These are phyloP conservation scores for Lutra lutra DNA, from an alignment of 2,797 vertebrate species.

Conservation along the genomic window DNA sequence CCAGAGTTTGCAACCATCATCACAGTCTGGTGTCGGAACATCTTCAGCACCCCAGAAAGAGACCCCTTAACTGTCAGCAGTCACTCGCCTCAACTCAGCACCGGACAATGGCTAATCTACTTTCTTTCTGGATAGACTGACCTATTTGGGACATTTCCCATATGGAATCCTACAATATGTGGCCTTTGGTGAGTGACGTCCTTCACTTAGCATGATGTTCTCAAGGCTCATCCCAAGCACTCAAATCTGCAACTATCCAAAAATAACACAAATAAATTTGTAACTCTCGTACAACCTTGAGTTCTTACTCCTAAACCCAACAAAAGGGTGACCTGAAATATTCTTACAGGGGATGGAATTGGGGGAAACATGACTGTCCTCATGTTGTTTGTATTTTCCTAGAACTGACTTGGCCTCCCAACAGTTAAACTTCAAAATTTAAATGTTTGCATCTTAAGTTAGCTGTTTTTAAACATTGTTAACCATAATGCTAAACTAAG, in stretches of 20 bases:
- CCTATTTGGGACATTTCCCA: neutral
- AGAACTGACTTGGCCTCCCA: slow-evolving; percentile 40
- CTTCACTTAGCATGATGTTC: neutral
- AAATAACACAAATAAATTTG: neutral
- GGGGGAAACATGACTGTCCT: neutral
- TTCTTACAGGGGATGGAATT: neutral
- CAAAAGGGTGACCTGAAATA: neutral
- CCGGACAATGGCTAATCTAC: neutral
- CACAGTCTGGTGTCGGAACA: neutral
- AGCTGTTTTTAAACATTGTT: slow-evolving; percentile 82
- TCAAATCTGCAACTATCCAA: neutral
- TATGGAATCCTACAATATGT: neutral
- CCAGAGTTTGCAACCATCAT: neutral
- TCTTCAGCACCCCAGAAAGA: neutral
- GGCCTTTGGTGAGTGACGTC: neutral
- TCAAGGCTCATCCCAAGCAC: neutral
- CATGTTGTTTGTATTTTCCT: neutral
- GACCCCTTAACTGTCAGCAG: neutral
- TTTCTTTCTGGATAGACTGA: neutral
- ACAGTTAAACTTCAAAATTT: slow-evolving; percentile 81
- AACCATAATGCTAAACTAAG: slow-evolving; percentile 83
- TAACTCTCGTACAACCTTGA: neutral
- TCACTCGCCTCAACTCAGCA: neutral
- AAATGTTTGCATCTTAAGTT: slow-evolving; percentile 82
- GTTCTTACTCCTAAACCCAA: neutral